Percentiles rank a stretch among this genome's conserved stretches.
These are phyloP conservation scores for Drosophila prosaltans DNA, from an alignment of 1,140 invertebrate species.

Conservation along the genomic window DNA sequence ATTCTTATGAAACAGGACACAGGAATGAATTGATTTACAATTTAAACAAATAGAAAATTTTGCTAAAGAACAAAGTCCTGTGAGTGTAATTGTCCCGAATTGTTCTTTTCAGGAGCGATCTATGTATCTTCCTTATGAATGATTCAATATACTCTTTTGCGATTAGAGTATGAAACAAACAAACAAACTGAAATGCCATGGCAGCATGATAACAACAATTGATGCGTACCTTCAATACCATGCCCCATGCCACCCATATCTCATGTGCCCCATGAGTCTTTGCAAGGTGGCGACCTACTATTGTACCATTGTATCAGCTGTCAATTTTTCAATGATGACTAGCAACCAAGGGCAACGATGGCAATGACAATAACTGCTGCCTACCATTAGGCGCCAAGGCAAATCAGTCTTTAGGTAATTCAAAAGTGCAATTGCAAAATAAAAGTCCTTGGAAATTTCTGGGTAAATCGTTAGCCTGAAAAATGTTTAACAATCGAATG, in stretches of 20 bases:
- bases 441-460: not conserved
- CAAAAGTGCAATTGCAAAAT: slow-evolving; percentile 1
- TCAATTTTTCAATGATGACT: slow-evolving; percentile 40
- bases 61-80: too few species aligned
- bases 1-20: too few species aligned
- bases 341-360: slow-evolving; percentile 23
- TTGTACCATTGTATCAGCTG: slow-evolving; percentile 37
- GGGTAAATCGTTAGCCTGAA: not conserved
- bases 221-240: slow-evolving; percentile 10
- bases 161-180: too few species aligned
- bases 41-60: too few species aligned
- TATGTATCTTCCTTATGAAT: too few species aligned
- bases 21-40: too few species aligned
- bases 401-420: not conserved
- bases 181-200: slow-evolving; percentile 22
- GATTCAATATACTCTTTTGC: too few species aligned
- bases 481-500: too few species aligned
- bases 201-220: slow-evolving; percentile 41
- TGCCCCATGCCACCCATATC: not conserved
- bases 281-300: not conserved
- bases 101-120: too few species aligned
- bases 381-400: not conserved
- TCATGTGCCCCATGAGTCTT: not conserved
- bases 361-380: not conserved
- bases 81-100: too few species aligned